These are phyloP conservation scores for Pseudonaja textilis DNA, from an alignment of 2,113 vertebrate species.

Conservation along the genomic window DNA sequence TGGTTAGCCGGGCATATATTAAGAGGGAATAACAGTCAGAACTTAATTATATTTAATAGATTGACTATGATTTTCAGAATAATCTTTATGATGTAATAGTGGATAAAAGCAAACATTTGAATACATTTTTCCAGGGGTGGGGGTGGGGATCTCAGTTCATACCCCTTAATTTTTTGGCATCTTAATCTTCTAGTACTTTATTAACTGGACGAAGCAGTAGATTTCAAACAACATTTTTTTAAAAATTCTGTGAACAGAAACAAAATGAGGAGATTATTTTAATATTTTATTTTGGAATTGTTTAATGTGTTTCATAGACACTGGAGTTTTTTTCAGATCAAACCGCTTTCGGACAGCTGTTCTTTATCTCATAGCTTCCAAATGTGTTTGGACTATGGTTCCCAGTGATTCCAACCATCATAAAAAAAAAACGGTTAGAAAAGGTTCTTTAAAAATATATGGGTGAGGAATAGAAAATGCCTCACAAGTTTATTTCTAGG, in stretches of 20 bases:
- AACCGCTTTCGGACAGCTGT: neutral
- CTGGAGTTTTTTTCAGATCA: neutral
- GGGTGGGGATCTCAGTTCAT: neutral
- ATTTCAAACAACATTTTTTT: neutral
- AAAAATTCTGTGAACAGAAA: neutral
- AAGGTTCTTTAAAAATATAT: neutral
- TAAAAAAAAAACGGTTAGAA: neutral
- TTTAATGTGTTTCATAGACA: neutral
- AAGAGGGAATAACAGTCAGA: conserved; percentile 3
- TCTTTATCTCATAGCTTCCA: neutral
- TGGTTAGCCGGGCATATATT: neutral
- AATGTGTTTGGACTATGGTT: neutral
- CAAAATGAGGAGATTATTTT: neutral
- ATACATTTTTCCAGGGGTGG: neutral
- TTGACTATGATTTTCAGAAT: neutral
- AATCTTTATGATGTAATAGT: neutral
- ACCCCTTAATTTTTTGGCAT: neutral
- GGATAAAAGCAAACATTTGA: neutral
- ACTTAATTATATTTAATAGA: conserved; percentile 8
- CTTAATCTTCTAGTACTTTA: conserved; percentile 2
- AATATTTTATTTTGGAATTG: neutral
- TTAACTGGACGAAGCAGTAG: conserved; percentile 14
- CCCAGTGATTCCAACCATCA: neutral
- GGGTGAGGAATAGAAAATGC: no score
- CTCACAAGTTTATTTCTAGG: neutral